Conservation (phyloP, 2,888 invertebrate genomes). For the Lithosia quadra region DNA sequence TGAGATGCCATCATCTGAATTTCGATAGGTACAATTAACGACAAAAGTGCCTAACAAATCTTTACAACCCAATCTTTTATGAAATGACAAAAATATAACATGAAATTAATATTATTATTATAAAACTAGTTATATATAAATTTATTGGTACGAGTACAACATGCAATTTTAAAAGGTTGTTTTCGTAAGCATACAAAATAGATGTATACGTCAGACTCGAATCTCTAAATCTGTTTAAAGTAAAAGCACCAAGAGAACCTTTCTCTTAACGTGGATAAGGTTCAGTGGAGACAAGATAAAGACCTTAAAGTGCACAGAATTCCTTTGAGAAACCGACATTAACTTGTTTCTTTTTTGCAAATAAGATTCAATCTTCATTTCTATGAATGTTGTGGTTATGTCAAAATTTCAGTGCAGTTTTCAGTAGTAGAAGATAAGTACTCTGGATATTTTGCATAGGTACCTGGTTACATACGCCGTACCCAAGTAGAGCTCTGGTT, state of each 20-base stretch:
- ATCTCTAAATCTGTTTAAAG: slow-evolving; percentile 16
- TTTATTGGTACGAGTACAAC: background rate
- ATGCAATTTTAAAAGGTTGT: background rate
- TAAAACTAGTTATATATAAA: background rate
- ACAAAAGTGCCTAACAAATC: too few relatives aligned
- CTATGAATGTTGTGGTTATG: background rate
- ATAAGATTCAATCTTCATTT: background rate
- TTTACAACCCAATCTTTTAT: too few relatives aligned
- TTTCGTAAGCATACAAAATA: slow-evolving; percentile 11
- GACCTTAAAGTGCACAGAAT: slow-evolving; percentile 17
- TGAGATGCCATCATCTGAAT: too few relatives aligned
- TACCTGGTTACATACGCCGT: too few relatives aligned
- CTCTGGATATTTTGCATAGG: background rate
- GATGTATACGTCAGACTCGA: slow-evolving; percentile 1
- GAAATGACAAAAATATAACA: too few relatives aligned
- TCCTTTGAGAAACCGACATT: slow-evolving; percentile 13
- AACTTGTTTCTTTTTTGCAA: slow-evolving; percentile 1
- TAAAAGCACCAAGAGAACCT: slow-evolving; percentile 15
- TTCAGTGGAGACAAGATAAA: slow-evolving; percentile 11
- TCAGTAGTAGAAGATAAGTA: background rate
- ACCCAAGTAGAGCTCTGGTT: too few relatives aligned
- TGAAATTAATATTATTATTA: too few relatives aligned
- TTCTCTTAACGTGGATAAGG: slow-evolving; percentile 18
- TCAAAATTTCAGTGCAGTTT: too few relatives aligned
- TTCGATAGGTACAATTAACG: too few relatives aligned